Evolutionary conservation across 64 coral and sea anemone genomes (phyloP), one percentile per base, ranked within the genome.

Genomic region (Montipora foliosa): DNA sequence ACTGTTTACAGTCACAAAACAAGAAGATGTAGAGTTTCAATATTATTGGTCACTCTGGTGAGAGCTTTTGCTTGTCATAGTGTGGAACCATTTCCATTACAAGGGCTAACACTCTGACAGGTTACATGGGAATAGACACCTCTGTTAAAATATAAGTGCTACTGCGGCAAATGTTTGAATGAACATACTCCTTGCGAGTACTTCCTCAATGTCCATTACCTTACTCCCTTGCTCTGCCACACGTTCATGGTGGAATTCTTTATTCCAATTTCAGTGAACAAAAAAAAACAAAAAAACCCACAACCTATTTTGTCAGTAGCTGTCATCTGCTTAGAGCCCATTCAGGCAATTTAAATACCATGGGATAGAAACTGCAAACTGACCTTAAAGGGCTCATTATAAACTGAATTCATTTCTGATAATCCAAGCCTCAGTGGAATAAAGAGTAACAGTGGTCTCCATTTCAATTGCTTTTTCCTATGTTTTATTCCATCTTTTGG

Each of bases 401-500:
- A 99, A 78, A 99, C 92, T 52, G 90, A 78, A 60, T 99, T 99
- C 92, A 99, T 99, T 55, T 94, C 95, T 16, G 95, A 92, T 24
- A 99, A 80, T 75, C 98, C 98, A 77, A 99, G 89, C 74, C 98
- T 83, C 73, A 99, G 80, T 59, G 98, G 98, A 45, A 99, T 94
- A 87, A 99, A 99, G 62, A 99, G 80, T 12, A 99, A 64, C 1
- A 99, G 50, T 58, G 98, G 98, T 90, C 94, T 96, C 98, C 98
- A 99, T 22, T 52, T 96, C 98, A 95, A 99, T 22, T 52, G n/a
- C 19, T 50, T 47, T 52, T 90, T 88, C 46, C 84, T 87, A 49
- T 47, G 29, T 67, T 89, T 85, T 44, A 25, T 21, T 16, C n/a
- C 53, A 4, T 76, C 79, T 77, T 64, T 75, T 62, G 44, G 76